Evolutionary conservation across 1,140 invertebrate genomes (phyloP), one percentile per base, ranked within the genome.

Genomic region (Tetramorium alpestre): DNA sequence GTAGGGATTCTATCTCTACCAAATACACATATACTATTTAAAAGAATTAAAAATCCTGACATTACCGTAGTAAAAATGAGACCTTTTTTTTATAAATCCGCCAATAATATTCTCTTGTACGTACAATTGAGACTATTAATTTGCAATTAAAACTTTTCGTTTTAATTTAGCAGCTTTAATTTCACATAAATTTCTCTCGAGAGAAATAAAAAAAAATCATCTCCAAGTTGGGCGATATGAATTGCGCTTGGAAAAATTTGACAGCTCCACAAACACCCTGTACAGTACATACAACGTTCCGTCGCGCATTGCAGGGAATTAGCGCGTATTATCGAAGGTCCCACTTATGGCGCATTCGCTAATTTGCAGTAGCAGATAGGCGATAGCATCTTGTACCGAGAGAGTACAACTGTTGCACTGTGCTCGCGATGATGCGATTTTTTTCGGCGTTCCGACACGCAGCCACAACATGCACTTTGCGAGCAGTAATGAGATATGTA

Each of bases 231-330:
- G 3, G 7, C 10, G 16, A n/a, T 16, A 6, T 4, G 41, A 54
- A 3, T 6, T 11, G 7, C 6, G n/a, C 22, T 18, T 22, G 22
- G 16, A 16, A 70, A 33, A 44, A 58, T 47, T 33, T n/a, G 10
- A 41, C 25, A 51, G 5, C 8, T 76, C 49, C 18, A 11, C 6
- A 38, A 33, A 73, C 47, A 70, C 5, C 16, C 22, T 44, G 7
- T 38, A 25, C 47, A 82, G 33, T 33, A 33, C 33, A 33, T 4
- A 33, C 33, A 82, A 44, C 16, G n/a, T 38, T 49, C 22, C 65
- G 28, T 11, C 51, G 69, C 84, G 56, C 70, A 51, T 89, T 85
- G 85, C 28, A 85, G 8, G 8, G 51, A 90, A 90, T 90, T 90
- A 90, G 47, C 86, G 67, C 69, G 22, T 13, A 16, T 65, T 41